Evolutionary conservation across 2,113 vertebrate genomes (phyloP).

Genomic region (Daphoenositta chrysoptera): DNA sequence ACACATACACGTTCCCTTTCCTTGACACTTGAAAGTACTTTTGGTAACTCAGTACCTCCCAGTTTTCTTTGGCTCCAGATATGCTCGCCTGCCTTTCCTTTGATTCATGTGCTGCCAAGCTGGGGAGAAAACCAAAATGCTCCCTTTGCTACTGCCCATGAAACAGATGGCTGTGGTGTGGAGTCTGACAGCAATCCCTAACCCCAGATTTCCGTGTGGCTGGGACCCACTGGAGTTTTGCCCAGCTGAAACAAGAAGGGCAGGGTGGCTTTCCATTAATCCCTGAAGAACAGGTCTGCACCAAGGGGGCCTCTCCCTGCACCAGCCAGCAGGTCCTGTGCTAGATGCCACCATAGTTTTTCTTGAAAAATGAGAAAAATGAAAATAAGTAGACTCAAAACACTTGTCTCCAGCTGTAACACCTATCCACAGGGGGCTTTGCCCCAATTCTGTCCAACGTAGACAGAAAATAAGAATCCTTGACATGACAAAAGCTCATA

Average conservation of each 20-base stretch:
- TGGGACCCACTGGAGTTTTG: fast-evolving
- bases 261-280: neutral
- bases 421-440: neutral
- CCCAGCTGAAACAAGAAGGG: neutral
- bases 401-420: neutral
- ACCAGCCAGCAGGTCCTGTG: neutral
- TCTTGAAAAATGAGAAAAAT: neutral
- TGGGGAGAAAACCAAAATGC: neutral
- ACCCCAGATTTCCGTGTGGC: neutral
- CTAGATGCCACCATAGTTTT: neutral
- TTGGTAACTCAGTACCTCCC: neutral
- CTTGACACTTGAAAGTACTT: neutral
- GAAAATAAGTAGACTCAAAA: neutral
- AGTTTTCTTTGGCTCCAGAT: constrained; percentile 22
- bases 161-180: neutral
- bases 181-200: neutral
- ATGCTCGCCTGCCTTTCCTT: neutral
- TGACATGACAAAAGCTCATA: neutral
- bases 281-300: neutral
- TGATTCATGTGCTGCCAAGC: neutral
- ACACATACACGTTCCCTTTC: neutral
- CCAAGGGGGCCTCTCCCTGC: neutral
- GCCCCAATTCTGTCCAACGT: neutral
- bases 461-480: neutral
- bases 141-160: neutral